A percentile compares a stretch with the other conserved stretches of the same genome.
Evolutionary conservation across 2,888 invertebrate species (phyloP).

Genomic region (Nemotelus nigrinus): DNA sequence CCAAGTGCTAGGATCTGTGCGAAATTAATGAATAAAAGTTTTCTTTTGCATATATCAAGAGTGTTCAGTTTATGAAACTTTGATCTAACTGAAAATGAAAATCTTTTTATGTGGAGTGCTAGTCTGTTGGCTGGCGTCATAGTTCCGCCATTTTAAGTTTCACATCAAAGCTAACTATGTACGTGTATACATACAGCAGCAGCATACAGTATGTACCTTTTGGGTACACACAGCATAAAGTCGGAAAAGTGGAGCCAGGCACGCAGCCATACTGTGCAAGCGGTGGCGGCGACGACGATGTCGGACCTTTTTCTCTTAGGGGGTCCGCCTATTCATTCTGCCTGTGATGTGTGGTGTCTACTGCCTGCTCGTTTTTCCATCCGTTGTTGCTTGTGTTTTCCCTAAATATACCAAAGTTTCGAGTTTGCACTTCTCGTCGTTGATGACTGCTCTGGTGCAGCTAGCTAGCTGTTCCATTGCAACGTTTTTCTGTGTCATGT

Average conservation of each 20-base stretch:
- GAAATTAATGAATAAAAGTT: no score
- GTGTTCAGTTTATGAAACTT: no score
- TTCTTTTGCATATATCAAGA: no score
- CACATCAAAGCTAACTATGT: conserved; percentile 29
- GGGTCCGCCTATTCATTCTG: conserved; percentile 5
- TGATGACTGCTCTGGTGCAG: no score
- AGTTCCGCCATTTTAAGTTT: conserved; percentile 49
- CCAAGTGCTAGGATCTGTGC: no score
- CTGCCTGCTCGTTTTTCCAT: background rate
- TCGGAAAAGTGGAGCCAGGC: conserved; percentile 6
- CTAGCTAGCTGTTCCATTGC: no score
- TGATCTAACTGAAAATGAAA: background rate
- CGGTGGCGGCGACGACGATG: background rate
- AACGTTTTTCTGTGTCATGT: no score
- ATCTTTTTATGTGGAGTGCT: conserved; percentile 7
- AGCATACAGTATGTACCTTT: conserved; percentile 23
- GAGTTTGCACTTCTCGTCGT: no score
- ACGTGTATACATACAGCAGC: conserved; percentile 16
- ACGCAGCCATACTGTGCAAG: background rate
- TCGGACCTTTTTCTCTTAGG: conserved; percentile 8
- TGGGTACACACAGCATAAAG: conserved; percentile 18
- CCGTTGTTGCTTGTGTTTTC: conserved; percentile 5
- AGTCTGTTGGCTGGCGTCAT: conserved; percentile 47
- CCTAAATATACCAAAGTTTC: background rate
- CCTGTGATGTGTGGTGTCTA: background rate